Evolutionary conservation across 64 coral and sea anemone genomes (phyloP).

Genomic region (Actinia equina): DNA sequence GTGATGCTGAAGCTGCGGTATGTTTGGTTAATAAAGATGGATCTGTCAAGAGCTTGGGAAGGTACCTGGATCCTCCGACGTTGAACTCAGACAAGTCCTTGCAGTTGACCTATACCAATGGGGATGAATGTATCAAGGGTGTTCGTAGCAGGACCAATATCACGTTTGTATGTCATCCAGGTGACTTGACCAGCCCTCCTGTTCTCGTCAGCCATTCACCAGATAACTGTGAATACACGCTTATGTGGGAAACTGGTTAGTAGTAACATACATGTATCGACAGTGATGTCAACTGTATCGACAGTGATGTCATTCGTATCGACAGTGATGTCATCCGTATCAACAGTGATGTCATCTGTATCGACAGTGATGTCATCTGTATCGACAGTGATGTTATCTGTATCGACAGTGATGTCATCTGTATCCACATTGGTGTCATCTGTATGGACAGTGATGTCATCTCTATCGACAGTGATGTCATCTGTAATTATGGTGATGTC

Average conservation of each 20-base stretch:
- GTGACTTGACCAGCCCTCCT: conserved; percentile 76
- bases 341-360: too few relatives aligned
- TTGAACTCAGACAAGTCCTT: conserved; percentile 71
- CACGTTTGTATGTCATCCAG: conserved; percentile 82
- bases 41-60: conserved; percentile 40
- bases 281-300: too few relatives aligned
- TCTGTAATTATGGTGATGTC: too few relatives aligned
- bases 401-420: too few relatives aligned
- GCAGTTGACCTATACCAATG: conserved; percentile 53
- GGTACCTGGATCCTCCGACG: conserved; percentile 34
- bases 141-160: conserved; percentile 50
- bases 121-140: conserved; percentile 63
- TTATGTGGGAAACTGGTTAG: conserved; percentile 85
- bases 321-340: too few relatives aligned
- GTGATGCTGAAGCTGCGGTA: conserved; percentile 45
- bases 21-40: conserved; percentile 56
- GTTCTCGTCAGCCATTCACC: conserved; percentile 60
- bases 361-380: too few relatives aligned
- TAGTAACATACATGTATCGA: too few relatives aligned
- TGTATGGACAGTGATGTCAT: too few relatives aligned
- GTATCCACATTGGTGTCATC: too few relatives aligned
- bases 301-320: too few relatives aligned
- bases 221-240: conserved; percentile 64
- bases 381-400: too few relatives aligned
- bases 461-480: too few relatives aligned